Evolutionary conservation across 2,888 invertebrate genomes (phyloP), one percentile per base, ranked within the genome.

Genomic region (Abrostola triplasia): DNA sequence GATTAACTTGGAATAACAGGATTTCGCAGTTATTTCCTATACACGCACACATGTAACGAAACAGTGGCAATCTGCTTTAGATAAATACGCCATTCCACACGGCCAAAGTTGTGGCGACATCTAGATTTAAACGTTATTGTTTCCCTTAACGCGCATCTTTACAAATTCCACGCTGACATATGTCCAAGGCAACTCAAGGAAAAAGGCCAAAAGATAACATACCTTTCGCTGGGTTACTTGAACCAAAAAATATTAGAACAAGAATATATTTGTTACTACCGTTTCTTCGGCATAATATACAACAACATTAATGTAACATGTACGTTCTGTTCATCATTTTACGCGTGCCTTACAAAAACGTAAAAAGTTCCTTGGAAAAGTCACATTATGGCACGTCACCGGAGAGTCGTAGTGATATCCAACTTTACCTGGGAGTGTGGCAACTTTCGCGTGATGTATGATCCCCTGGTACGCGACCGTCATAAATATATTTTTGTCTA

Each of bases 391-490:
- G 73, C 59, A 67, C 59, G 81, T 81, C 84, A 70, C 84, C 56
- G 60, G 83, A 84, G 83, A 76, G 67, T 73, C 84, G 82, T 84
- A 80, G 77, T 73, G 80, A 84, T 82, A 80, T 76, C 75, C 67
- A 84, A 84, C 81, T 84, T 82, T 81, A 80, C 79, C 83, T 76
- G 81, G 64, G 59, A 77, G 76, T 69, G 73, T 73, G 54, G 72
- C 67, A 83, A 80, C 79, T 84, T 82, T 82, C 71, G 58, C 63
- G 67, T 83, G 82, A 83, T 81, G 74, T 82, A 83, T 80, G 76
- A 79, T 80, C 80, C 79, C 81, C 67, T 77, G 74, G 76, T 79
- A 80, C 73, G 51, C 59, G 52, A 70, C 73, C 70, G 60, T 76
- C 67, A 74, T 76, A n/a, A n/a, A n/a, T n/a, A 76, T 79, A 76